phyloP scores from a whole-genome alignment of 2,797 vertebrate genomes.

The Spheniscus humboldti region DNA sequence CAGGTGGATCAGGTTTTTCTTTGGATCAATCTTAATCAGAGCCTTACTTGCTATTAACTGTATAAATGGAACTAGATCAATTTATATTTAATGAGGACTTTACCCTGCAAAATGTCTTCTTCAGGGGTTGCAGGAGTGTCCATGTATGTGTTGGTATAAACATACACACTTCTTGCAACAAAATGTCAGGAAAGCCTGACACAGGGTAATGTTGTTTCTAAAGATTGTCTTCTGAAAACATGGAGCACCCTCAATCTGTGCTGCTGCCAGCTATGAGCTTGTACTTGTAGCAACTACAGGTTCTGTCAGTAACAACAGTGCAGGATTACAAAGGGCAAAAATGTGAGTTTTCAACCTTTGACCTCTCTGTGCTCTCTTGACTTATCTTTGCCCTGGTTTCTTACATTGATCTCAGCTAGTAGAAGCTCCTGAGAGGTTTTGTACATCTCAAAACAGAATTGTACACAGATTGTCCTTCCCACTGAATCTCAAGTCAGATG shows the following conservation, averaged over 20 bases:
- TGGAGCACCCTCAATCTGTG: neutral
- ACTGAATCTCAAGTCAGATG: neutral
- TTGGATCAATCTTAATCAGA: neutral
- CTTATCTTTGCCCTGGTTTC: neutral
- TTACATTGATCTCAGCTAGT: neutral
- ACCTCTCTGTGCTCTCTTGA: neutral
- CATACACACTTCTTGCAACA: neutral
- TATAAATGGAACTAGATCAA: neutral
- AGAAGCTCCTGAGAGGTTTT: neutral
- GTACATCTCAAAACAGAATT: neutral
- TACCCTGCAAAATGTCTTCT: neutral
- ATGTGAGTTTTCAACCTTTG: neutral
- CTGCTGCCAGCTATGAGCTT: neutral
- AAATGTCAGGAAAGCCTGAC: neutral
- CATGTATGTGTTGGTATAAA: neutral
- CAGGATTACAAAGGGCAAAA: neutral
- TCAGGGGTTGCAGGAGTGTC: neutral
- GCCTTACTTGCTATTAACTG: neutral
- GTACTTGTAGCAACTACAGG: neutral
- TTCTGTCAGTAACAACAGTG: neutral
- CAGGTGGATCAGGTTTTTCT: neutral
- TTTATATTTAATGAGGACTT: neutral
- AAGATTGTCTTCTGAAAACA: neutral
- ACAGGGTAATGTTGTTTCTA: neutral
- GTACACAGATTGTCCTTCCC: neutral